Evolutionary conservation across 2,797 vertebrate genomes (phyloP).

Genomic region (Diceros bicornis): DNA sequence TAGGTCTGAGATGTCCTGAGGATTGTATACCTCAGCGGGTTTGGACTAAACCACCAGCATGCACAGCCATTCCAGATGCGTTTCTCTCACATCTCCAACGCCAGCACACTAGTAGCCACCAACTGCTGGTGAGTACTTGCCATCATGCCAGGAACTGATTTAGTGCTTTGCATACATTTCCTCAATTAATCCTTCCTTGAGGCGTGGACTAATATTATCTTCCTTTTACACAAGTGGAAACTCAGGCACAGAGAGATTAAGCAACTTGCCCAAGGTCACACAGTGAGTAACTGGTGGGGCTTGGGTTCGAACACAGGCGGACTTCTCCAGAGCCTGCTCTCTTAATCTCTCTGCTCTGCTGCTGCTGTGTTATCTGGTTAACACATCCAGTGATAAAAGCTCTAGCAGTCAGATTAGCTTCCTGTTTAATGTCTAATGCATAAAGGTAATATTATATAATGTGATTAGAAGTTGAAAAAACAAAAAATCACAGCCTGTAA

Average conservation of each 20-base stretch:
- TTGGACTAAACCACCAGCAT: neutral
- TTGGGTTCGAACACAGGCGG: neutral
- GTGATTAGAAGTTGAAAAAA: neutral
- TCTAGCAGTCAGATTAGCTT: neutral
- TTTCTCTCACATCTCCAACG: neutral
- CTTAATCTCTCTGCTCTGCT: neutral
- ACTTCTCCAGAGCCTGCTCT: neutral
- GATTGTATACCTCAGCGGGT: neutral
- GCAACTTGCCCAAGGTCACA: conserved; percentile 67
- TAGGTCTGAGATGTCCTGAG: neutral
- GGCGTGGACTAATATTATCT: conserved; percentile 42
- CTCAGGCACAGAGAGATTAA: conserved; percentile 71
- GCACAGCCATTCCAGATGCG: neutral
- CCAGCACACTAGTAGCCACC: neutral
- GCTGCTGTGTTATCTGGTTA: neutral
- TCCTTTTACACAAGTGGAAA: conserved; percentile 61
- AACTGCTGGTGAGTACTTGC: neutral
- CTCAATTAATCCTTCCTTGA: conserved; percentile 72
- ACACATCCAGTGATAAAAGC: neutral
- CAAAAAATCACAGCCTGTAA: neutral
- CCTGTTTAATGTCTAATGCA: neutral
- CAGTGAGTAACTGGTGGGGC: conserved; percentile 11
- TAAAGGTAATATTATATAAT: neutral
- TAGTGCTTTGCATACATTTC: conserved; percentile 71
- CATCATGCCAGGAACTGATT: conserved; percentile 7